Percentiles rank a stretch among this genome's conserved stretches.
Conservation (phyloP, 2,113 vertebrate genomes). For the Mastomys coucha region DNA sequence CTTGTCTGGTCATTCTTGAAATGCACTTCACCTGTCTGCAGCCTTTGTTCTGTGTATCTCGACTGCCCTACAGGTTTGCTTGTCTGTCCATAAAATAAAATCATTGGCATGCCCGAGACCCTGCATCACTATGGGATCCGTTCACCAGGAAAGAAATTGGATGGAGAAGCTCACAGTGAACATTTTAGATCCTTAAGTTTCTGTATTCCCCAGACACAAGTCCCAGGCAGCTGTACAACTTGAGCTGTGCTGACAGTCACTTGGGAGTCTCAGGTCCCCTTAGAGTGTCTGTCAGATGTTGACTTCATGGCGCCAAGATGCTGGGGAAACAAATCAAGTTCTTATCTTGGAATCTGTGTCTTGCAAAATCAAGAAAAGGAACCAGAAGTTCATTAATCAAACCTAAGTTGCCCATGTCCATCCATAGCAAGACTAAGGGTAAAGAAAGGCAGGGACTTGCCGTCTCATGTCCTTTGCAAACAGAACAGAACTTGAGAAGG, state of each 20-base stretch:
- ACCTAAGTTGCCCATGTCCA: background rate
- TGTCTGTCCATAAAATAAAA: background rate
- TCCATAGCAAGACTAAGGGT: background rate
- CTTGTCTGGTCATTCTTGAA: background rate
- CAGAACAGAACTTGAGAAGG: slow-evolving; percentile 4
- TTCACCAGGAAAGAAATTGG: background rate
- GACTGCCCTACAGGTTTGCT: background rate
- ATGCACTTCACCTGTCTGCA: too few species aligned
- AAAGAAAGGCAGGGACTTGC: background rate
- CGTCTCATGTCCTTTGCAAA: background rate
- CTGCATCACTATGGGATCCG: background rate
- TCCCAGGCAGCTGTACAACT: background rate
- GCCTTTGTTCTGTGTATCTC: too few species aligned
- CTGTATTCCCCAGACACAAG: background rate
- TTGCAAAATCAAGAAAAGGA: slow-evolving; percentile 27
- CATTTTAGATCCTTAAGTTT: slow-evolving; percentile 10
- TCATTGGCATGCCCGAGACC: background rate
- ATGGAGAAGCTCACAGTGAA: background rate
- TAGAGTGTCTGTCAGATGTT: background rate
- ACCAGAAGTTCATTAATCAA: background rate
- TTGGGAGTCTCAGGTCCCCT: background rate
- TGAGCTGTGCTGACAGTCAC: background rate
- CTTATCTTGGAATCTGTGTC: background rate
- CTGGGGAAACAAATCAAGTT: background rate
- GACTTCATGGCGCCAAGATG: background rate